phyloP scores from a whole-genome alignment of 1,140 invertebrate species.

The Venustaconcha ellipsiformis region DNA sequence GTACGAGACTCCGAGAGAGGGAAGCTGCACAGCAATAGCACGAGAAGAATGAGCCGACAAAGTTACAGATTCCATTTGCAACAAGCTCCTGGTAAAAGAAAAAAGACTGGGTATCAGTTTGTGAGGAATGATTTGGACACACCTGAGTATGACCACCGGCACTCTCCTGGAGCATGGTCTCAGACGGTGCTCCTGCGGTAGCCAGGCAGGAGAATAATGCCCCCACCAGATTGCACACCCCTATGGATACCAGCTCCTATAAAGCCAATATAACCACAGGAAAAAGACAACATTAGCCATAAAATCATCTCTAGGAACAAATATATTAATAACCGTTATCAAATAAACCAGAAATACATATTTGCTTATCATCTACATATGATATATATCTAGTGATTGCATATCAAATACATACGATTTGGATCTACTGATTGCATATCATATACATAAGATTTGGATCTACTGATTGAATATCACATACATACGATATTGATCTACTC shows the following conservation, averaged over 20 bases:
- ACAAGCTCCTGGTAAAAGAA: slow-evolving; percentile 70
- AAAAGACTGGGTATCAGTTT: neutral
- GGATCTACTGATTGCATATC: too few relatives aligned
- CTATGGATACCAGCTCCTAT: neutral
- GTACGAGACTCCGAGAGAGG: slow-evolving; percentile 70
- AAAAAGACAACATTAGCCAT: too few relatives aligned
- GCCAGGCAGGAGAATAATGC: neutral
- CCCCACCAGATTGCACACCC: neutral
- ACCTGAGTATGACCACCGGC: neutral
- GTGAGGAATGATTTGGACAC: neutral
- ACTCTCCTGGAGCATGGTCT: neutral
- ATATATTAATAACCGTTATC: too few relatives aligned
- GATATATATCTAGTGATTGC: too few relatives aligned
- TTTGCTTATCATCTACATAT: too few relatives aligned
- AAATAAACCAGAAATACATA: too few relatives aligned
- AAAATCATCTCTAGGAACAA: too few relatives aligned
- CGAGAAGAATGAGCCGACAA: slow-evolving; percentile 71
- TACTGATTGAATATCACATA: too few relatives aligned
- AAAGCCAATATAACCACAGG: neutral
- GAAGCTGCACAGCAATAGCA: slow-evolving; percentile 70
- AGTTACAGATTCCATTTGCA: slow-evolving; percentile 71
- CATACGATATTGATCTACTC: too few relatives aligned
- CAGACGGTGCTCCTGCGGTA: neutral
- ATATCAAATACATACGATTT: too few relatives aligned
- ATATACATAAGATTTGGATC: too few relatives aligned